Conservation (phyloP, 2,113 vertebrate genomes). For the Marcusenius ussheri region DNA sequence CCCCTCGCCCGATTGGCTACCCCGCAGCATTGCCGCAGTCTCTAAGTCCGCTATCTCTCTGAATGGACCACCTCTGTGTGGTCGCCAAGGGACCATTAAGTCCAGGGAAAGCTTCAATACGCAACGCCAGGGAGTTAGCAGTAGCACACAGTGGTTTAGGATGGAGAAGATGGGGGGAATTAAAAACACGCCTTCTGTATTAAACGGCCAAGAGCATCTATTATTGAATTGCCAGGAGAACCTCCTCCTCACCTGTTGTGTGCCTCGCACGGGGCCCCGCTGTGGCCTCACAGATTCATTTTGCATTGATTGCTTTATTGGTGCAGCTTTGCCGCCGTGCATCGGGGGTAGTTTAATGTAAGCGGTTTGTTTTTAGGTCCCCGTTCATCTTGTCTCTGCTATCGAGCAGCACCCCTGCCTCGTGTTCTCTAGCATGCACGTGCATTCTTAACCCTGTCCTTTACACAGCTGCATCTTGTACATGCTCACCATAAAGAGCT, state of each 20-base stretch:
- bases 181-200: slow-evolving; percentile 20
- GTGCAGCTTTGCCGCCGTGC: slow-evolving; percentile 13
- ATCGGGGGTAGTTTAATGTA: slow-evolving; percentile 22
- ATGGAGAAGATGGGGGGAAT: background rate
- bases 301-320: slow-evolving; percentile 33
- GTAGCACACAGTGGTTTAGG: slow-evolving; percentile 14
- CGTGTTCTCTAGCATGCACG: background rate
- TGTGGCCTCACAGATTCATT: slow-evolving; percentile 27
- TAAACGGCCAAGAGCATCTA: slow-evolving; percentile 15
- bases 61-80: background rate
- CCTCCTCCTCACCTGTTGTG: slow-evolving; percentile 25
- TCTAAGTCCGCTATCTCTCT: background rate
- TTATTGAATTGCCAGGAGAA: slow-evolving; percentile 23
- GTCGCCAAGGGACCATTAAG: background rate
- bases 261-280: background rate
- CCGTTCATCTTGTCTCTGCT: slow-evolving; percentile 23
- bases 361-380: slow-evolving; percentile 20
- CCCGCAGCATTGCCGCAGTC: background rate
- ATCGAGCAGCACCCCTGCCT: slow-evolving; percentile 12
- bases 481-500: background rate
- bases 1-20: background rate
- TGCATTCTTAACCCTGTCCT: background rate
- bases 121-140: background rate
- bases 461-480: background rate
- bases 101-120: slow-evolving; percentile 1